phyloP scores from a whole-genome alignment of 2,797 vertebrate species.

The Halcyon chelicuti region DNA sequence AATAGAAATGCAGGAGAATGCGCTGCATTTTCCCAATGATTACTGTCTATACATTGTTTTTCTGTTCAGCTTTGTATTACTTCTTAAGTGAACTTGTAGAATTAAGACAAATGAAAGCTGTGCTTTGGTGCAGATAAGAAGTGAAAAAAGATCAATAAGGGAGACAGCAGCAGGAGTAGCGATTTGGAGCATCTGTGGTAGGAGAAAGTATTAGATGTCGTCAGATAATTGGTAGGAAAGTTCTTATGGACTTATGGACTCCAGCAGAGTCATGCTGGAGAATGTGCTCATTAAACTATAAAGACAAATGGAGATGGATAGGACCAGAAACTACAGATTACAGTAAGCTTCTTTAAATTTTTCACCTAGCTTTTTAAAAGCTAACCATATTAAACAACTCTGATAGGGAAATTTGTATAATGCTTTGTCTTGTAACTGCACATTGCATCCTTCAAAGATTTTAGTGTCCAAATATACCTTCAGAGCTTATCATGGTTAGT shows the following conservation, averaged over 20 bases:
- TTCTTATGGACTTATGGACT: neutral
- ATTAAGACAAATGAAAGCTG: neutral
- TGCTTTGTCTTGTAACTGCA: neutral
- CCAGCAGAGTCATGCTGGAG: neutral
- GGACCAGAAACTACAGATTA: neutral
- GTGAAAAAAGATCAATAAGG: neutral
- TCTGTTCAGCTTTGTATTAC: neutral
- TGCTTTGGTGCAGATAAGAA: neutral
- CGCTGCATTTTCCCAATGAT: neutral
- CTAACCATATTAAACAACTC: neutral
- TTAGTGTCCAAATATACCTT: neutral
- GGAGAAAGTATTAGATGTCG: neutral
- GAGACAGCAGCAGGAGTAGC: neutral
- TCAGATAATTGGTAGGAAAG: neutral
- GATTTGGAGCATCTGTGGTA: neutral
- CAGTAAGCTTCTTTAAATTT: neutral
- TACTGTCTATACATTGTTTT: neutral
- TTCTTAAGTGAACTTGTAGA: neutral
- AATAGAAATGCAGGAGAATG: neutral
- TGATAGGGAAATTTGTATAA: neutral
- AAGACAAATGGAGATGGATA: neutral
- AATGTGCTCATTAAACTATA: neutral
- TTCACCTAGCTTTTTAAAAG: neutral
- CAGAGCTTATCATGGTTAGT: neutral
- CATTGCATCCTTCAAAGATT: neutral